A percentile compares a stretch with the other conserved stretches of the same genome.
These are phyloP conservation scores for Nineta flava DNA, from an alignment of 2,888 invertebrate genomes.

Conservation along the genomic window DNA sequence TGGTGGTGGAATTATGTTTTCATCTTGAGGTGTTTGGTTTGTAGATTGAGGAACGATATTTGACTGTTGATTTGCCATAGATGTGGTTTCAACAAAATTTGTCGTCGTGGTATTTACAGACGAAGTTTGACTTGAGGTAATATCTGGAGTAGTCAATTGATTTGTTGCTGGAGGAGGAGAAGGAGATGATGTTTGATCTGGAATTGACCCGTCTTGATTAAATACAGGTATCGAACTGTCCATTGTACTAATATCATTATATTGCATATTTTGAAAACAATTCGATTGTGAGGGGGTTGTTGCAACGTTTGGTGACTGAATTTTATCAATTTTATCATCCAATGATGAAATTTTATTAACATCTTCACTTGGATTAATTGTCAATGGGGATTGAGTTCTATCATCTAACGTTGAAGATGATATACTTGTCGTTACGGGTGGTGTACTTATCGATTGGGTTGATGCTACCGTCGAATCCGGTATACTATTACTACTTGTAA, in stretches of 20 bases:
- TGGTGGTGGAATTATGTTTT: background rate
- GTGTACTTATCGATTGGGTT: background rate
- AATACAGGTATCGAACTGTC: conserved; percentile 7
- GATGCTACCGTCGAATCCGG: background rate
- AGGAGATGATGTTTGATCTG: background rate
- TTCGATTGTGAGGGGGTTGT: background rate
- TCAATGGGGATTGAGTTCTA: background rate
- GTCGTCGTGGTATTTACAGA: background rate
- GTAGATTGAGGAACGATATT: background rate
- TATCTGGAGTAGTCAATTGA: background rate
- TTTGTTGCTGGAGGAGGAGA: conserved; percentile 6
- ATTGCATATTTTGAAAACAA: background rate
- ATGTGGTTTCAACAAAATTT: background rate
- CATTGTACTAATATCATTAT: conserved; percentile 1
- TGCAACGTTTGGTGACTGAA: background rate
- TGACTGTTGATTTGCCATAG: background rate
- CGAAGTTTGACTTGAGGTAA: background rate
- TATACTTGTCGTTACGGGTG: background rate
- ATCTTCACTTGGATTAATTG: background rate
- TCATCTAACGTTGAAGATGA: background rate
- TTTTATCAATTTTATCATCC: background rate
- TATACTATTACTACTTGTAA: background rate
- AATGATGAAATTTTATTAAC: background rate
- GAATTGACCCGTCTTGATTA: conserved; percentile 7
- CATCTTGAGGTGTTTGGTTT: background rate